phyloP scores from a whole-genome alignment of 2,888 invertebrate species.

The Julus scandinavius region DNA sequence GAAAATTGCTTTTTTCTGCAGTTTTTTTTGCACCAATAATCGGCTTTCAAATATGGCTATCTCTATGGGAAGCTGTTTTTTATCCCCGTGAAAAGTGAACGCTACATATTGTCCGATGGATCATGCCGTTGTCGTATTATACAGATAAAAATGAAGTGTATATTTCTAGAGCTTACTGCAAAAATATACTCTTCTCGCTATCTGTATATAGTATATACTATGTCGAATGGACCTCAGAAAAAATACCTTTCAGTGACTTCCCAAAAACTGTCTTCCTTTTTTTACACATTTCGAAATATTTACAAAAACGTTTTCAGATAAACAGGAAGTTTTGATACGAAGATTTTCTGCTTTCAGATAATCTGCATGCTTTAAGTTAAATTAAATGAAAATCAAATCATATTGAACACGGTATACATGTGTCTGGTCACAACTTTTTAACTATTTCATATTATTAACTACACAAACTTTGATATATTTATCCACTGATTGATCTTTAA shows the following conservation, averaged over 20 bases:
- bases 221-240: background rate
- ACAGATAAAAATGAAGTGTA: constrained; percentile 27
- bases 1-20: background rate
- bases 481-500: no score
- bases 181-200: background rate
- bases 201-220: background rate
- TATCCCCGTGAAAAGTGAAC: background rate
- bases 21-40: background rate
- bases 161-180: background rate
- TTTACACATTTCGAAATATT: no score
- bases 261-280: background rate
- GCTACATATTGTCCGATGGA: constrained; percentile 27
- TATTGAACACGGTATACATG: no score
- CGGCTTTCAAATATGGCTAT: constrained; percentile 27
- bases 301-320: no score
- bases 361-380: no score
- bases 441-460: no score
- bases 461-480: no score
- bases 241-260: background rate
- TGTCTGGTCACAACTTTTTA: no score
- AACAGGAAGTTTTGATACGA: no score
- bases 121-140: constrained; percentile 11
- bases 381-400: no score
- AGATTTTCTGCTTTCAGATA: no score
- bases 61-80: background rate